Evolutionary conservation across 1,140 invertebrate species (phyloP).

Genomic region (Orius insidiosus): DNA sequence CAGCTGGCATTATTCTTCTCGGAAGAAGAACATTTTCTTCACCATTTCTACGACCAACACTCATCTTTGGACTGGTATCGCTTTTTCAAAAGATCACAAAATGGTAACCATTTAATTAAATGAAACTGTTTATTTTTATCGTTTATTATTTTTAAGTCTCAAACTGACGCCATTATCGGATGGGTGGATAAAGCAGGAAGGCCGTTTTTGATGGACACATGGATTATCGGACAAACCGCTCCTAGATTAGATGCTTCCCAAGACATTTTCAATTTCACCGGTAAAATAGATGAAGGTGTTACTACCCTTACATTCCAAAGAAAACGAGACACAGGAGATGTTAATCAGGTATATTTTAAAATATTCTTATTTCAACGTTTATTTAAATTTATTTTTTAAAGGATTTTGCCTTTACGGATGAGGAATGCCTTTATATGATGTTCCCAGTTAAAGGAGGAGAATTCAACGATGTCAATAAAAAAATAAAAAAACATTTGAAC

Average conservation of each 20-base stretch:
- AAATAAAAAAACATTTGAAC: slow-evolving; percentile 62
- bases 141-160: slow-evolving; percentile 33
- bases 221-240: slow-evolving; percentile 59
- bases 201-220: slow-evolving; percentile 74
- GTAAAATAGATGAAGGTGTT: slow-evolving; percentile 52
- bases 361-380: not conserved
- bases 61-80: slow-evolving; percentile 85
- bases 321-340: slow-evolving; percentile 58
- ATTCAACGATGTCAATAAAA: slow-evolving; percentile 69
- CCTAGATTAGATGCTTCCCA: slow-evolving; percentile 59
- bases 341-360: slow-evolving; percentile 28
- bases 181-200: slow-evolving; percentile 64
- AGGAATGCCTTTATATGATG: slow-evolving; percentile 71
- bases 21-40: slow-evolving; percentile 65
- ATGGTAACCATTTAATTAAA: slow-evolving; percentile 46
- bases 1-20: slow-evolving; percentile 63
- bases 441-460: slow-evolving; percentile 71
- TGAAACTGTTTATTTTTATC: not conserved
- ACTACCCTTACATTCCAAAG: slow-evolving; percentile 65
- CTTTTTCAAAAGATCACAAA: slow-evolving; percentile 68
- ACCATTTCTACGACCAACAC: slow-evolving; percentile 65
- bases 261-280: slow-evolving; percentile 52
- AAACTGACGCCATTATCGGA: slow-evolving; percentile 69
- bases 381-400: slow-evolving; percentile 19
- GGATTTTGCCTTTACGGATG: slow-evolving; percentile 69